Conservation (phyloP, 2,797 vertebrate species). For the Micropoecilia bifurca region DNA sequence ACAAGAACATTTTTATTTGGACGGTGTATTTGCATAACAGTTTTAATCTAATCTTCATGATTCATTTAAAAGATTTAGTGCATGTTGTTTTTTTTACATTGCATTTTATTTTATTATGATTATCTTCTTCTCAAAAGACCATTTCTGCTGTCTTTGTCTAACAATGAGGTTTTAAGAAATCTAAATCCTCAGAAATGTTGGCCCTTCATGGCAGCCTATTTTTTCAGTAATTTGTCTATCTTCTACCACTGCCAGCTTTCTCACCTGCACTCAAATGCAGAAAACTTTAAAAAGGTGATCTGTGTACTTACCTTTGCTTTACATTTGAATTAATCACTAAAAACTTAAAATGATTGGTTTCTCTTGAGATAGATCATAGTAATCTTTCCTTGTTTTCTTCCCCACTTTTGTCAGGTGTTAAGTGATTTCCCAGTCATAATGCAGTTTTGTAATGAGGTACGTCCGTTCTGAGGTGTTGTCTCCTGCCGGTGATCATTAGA, state of each 20-base stretch:
- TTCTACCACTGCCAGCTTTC: slow-evolving; percentile 23
- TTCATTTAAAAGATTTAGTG: slow-evolving; percentile 1
- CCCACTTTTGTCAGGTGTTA: slow-evolving; percentile 47
- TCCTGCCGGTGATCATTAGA: slow-evolving; percentile 30
- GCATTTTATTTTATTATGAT: slow-evolving; percentile 5
- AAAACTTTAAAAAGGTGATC: slow-evolving; percentile 59
- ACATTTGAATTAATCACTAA: slow-evolving; percentile 5
- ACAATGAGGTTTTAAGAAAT: slow-evolving; percentile 41
- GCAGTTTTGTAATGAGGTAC: slow-evolving; percentile 61
- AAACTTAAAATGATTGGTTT: slow-evolving; percentile 11
- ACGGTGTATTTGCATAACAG: neutral
- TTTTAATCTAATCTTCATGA: neutral
- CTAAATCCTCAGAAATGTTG: slow-evolving; percentile 29
- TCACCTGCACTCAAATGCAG: slow-evolving; percentile 27
- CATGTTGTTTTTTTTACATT: slow-evolving; percentile 17
- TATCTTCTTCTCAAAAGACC: slow-evolving; percentile 23
- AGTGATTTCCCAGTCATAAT: slow-evolving; percentile 46
- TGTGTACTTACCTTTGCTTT: slow-evolving; percentile 44
- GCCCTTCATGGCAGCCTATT: slow-evolving; percentile 16
- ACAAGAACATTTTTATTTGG: slow-evolving; percentile 11
- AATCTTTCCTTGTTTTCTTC: slow-evolving; percentile 44
- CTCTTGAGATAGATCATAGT: slow-evolving; percentile 38
- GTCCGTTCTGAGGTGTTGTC: slow-evolving; percentile 42
- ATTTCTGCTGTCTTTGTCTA: slow-evolving; percentile 42
- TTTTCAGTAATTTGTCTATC: slow-evolving; percentile 27